phyloP scores from a whole-genome alignment of 2,888 invertebrate species.

The Escarpia spicata region DNA sequence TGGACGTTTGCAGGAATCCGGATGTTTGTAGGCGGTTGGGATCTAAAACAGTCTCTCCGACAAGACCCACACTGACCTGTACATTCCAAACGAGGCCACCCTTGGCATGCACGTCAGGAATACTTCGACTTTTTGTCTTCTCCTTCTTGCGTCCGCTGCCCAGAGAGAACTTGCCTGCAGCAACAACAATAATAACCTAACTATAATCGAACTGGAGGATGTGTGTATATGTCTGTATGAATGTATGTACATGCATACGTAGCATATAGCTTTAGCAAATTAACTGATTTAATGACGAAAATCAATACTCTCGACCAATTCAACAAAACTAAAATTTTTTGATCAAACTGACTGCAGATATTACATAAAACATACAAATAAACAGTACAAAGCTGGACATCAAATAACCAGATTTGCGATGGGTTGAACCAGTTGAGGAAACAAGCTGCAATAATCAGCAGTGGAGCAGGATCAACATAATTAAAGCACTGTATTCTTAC shows the following conservation, averaged over 20 bases:
- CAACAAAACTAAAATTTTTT: background rate
- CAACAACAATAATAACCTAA: background rate
- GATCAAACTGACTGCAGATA: background rate
- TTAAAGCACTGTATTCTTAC: conserved; percentile 46
- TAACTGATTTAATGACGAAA: background rate
- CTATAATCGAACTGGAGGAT: too few relatives aligned
- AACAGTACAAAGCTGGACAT: background rate
- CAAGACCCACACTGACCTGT: conserved; percentile 45
- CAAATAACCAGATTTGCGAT: background rate
- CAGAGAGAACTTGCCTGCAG: conserved; percentile 77
- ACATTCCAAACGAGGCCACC: conserved; percentile 66
- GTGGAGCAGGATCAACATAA: too few relatives aligned
- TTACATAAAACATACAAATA: background rate
- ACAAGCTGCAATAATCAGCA: too few relatives aligned
- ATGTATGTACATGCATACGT: background rate
- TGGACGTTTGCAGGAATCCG: too few relatives aligned
- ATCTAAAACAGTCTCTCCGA: background rate
- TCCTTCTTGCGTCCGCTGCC: conserved; percentile 81
- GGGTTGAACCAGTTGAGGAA: background rate
- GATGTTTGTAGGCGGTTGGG: too few relatives aligned
- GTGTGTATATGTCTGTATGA: too few relatives aligned
- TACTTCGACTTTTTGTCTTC: conserved; percentile 77
- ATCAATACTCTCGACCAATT: background rate
- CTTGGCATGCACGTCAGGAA: conserved; percentile 74
- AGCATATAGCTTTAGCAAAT: background rate